These are phyloP conservation scores for Pilophorus perplexus DNA, from an alignment of 2,888 invertebrate species.

Conservation along the genomic window DNA sequence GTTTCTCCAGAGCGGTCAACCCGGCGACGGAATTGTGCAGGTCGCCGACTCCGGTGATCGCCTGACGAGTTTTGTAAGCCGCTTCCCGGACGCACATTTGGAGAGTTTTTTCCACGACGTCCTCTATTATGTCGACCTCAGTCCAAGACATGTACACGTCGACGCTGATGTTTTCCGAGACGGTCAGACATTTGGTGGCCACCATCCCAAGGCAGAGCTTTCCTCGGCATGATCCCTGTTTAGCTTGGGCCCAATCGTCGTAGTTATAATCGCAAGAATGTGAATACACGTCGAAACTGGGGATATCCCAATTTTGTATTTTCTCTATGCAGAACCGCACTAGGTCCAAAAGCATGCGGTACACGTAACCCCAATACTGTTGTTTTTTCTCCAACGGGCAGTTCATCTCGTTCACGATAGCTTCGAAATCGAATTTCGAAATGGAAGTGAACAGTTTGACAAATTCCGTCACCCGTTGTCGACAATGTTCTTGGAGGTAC, in stretches of 20 bases:
- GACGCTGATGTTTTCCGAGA: constrained; percentile 40
- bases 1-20: constrained; percentile 27
- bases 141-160: constrained; percentile 45
- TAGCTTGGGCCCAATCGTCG: constrained; percentile 30
- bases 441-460: constrained; percentile 42
- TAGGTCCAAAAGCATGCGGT: constrained; percentile 39
- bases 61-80: constrained; percentile 41
- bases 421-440: constrained; percentile 34
- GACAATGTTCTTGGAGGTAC: constrained; percentile 17
- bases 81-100: constrained; percentile 43
- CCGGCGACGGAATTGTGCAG: constrained; percentile 36
- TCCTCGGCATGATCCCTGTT: constrained; percentile 36
- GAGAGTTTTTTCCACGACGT: constrained; percentile 37
- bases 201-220: constrained; percentile 39
- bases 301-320: constrained; percentile 1
- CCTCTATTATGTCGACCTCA: constrained; percentile 41
- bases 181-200: constrained; percentile 37
- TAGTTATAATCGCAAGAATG: constrained; percentile 41
- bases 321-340: constrained; percentile 36
- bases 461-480: constrained; percentile 29
- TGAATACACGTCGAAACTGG: constrained; percentile 35
- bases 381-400: constrained; percentile 32
- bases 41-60: constrained; percentile 20
- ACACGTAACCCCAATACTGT: constrained; percentile 40
- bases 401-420: constrained; percentile 23